Evolutionary conservation across 2,113 vertebrate genomes (phyloP).

Genomic region (Seriola dumerili): DNA sequence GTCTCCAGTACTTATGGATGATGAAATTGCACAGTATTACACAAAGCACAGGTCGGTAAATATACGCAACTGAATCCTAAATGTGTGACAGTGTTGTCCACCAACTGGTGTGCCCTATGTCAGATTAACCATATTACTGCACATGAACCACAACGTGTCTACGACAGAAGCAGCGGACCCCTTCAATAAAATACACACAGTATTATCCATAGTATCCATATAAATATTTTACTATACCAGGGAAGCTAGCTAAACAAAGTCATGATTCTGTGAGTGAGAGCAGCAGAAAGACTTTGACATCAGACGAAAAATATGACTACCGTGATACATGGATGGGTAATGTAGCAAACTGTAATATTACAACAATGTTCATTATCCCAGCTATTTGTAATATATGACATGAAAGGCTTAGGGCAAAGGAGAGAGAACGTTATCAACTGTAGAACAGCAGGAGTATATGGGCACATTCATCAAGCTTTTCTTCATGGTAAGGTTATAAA

Average conservation of each 20-base stretch:
- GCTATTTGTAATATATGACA: not conserved
- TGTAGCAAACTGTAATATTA: not conserved
- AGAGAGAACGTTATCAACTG: not conserved
- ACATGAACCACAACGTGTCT: not conserved
- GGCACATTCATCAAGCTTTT: not conserved
- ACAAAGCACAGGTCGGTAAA: not conserved
- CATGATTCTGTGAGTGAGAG: not conserved
- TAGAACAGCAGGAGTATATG: not conserved
- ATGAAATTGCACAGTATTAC: not conserved
- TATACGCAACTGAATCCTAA: not conserved
- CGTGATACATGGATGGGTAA: not conserved
- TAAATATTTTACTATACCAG: not conserved
- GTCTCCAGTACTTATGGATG: too few species aligned
- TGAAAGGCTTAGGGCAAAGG: not conserved
- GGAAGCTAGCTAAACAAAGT: not conserved
- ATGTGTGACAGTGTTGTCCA: not conserved
- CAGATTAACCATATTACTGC: not conserved
- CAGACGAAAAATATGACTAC: not conserved
- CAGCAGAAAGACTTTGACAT: constrained; percentile 1
- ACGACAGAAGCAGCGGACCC: not conserved
- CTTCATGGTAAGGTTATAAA: not conserved
- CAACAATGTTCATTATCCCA: not conserved
- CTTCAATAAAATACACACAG: constrained; percentile 3
- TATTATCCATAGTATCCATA: not conserved
- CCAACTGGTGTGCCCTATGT: not conserved